Conservation (phyloP, 1,140 invertebrate species). For the Drosophila sproati region DNA sequence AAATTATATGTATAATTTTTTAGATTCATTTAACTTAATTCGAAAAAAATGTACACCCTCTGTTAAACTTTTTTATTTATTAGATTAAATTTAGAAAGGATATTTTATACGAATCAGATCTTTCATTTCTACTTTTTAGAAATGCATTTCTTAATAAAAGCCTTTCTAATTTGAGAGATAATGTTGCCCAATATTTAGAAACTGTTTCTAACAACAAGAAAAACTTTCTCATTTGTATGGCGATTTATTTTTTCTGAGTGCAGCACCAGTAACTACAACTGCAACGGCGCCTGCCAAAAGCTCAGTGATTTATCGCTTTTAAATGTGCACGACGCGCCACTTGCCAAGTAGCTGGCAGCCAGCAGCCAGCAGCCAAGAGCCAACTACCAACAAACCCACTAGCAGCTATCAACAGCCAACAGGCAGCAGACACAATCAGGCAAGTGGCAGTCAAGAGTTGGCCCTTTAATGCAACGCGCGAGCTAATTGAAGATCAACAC, state of each 20-base stretch:
- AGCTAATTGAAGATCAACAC: conserved; percentile 76
- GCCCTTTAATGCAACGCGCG: conserved; percentile 57
- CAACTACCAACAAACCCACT: not conserved
- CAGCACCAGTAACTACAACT: not conserved
- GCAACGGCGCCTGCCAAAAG: conserved; percentile 65
- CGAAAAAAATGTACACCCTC: too few species aligned
- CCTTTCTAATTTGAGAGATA: too few species aligned
- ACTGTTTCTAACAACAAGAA: too few species aligned
- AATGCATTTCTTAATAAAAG: too few species aligned
- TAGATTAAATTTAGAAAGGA: too few species aligned
- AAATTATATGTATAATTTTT: too few species aligned
- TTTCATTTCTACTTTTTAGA: too few species aligned
- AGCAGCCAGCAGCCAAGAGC: conserved; percentile 3
- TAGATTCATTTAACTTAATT: too few species aligned
- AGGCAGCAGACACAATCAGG: not conserved
- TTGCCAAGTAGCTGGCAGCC: conserved; percentile 67
- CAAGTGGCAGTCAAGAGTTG: conserved; percentile 45
- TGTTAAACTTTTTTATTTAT: too few species aligned
- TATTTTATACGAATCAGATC: too few species aligned
- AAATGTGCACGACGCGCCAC: conserved; percentile 68
- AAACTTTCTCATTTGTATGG: too few species aligned
- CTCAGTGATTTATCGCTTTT: conserved; percentile 77
- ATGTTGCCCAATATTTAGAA: too few species aligned
- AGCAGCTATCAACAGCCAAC: conserved; percentile 34
- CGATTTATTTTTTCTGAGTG: not conserved